Evolutionary conservation across 2,113 vertebrate genomes (phyloP).

Genomic region (Antigone vipio): DNA sequence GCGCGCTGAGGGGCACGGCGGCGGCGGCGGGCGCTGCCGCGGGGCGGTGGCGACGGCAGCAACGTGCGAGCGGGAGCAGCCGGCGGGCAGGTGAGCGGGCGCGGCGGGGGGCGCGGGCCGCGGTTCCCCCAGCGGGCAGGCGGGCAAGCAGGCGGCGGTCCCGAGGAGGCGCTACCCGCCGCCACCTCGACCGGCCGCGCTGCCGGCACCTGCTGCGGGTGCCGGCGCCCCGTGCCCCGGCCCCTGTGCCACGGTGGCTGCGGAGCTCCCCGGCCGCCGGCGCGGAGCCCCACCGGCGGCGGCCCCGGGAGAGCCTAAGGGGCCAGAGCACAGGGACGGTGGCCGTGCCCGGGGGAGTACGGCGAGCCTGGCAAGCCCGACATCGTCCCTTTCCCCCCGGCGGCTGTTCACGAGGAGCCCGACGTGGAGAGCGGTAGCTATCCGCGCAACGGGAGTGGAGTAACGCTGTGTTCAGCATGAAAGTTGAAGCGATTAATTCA

Average conservation of each 20-base stretch:
- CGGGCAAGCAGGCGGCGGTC: neutral
- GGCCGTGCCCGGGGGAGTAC: neutral
- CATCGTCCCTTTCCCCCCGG: neutral
- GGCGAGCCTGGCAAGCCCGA: neutral
- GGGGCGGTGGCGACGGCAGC: neutral
- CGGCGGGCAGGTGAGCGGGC: neutral
- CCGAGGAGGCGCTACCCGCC: neutral
- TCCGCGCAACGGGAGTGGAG: neutral
- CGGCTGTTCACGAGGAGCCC: neutral
- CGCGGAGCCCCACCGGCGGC: neutral
- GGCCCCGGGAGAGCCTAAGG: neutral
- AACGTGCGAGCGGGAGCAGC: neutral
- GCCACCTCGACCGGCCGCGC: neutral
- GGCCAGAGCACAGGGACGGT: neutral
- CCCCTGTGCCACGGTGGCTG: neutral
- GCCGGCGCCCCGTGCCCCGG: too few relatives aligned
- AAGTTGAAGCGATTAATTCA: neutral
- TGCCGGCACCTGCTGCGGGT: neutral
- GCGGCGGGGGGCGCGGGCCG: neutral
- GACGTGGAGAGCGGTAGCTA: neutral
- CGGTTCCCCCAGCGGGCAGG: neutral
- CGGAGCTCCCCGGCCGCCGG: neutral
- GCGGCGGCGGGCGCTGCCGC: neutral
- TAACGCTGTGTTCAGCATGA: neutral
- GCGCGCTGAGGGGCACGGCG: neutral